These are phyloP conservation scores for Dendroctonus valens DNA, from an alignment of 1,140 invertebrate species.

Conservation along the genomic window DNA sequence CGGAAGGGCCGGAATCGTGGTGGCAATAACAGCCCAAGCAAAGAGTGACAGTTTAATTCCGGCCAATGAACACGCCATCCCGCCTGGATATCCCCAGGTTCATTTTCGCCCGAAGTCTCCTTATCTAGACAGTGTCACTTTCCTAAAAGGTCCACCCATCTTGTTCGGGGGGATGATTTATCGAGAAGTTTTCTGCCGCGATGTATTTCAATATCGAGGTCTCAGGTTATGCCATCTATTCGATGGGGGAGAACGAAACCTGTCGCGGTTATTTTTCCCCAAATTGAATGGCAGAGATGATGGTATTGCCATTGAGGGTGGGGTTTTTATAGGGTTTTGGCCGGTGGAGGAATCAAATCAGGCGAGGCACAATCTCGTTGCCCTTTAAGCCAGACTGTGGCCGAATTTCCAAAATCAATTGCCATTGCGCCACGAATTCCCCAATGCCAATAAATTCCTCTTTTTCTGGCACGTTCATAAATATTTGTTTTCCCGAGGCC, in stretches of 20 bases:
- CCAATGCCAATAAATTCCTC: slow-evolving; percentile 9
- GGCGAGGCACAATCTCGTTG: too few species aligned
- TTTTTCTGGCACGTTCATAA: slow-evolving; percentile 22
- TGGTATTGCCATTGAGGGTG: background rate
- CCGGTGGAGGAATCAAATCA: too few species aligned
- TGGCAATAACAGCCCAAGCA: too few species aligned
- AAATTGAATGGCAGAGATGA: slow-evolving; percentile 17
- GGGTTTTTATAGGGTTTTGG: background rate
- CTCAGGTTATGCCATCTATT: slow-evolving; percentile 29
- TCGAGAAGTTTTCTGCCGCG: slow-evolving; percentile 30
- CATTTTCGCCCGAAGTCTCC: slow-evolving; percentile 25
- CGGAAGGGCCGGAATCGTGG: too few species aligned
- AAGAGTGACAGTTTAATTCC: slow-evolving; percentile 25
- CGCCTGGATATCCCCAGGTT: slow-evolving; percentile 14
- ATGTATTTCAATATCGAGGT: slow-evolving; percentile 32
- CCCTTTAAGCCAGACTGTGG: too few species aligned
- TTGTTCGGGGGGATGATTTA: slow-evolving; percentile 29
- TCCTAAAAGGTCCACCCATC: slow-evolving; percentile 33
- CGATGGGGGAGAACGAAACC: slow-evolving; percentile 16
- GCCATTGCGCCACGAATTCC: background rate
- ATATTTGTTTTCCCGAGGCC: slow-evolving; percentile 25
- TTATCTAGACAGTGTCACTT: slow-evolving; percentile 33
- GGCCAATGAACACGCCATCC: slow-evolving; percentile 26
- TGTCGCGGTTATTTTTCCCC: slow-evolving; percentile 17
- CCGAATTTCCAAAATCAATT: background rate